Evolutionary conservation across 2,797 vertebrate genomes (phyloP), one percentile per base, ranked within the genome.

Genomic region (Rachycentron canadum): DNA sequence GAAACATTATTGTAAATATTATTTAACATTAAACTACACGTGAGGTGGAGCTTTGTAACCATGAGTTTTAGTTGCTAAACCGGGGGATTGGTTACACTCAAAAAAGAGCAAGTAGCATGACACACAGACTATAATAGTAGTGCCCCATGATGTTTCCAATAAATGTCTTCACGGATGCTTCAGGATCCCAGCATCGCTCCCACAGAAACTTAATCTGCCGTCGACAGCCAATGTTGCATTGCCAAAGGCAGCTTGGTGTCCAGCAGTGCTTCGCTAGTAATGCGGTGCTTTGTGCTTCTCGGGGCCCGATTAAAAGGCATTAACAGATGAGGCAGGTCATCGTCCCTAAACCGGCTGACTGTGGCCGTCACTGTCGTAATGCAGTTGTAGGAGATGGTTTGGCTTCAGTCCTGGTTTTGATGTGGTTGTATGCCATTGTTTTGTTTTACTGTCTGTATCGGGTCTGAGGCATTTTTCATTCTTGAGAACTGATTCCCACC

Each of bases 171-270:
- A 10, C 79, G 56, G 61, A 80, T 84, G 73, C 79, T 87, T 79
- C 68, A 55, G 69, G 73, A 56, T 73, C 64, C 49, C 21, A 14
- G 58, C 47, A 57, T 41, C 64, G 23, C 66, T 59, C 59, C 34
- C 17, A 38, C 65, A 61, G 82, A 79, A 90, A 92, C 83, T 50
- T 73, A 79, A 92, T 92, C 86, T 86, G 53, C 70, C 76, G 88
- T 58, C 89, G 94, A 93, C 93, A 91, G 82, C 76, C 59, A 11
- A 30, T 56, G 63, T 86, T 83, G 56, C 80, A 73, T 84, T 85
- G 55, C 87, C 65, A 83, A 86, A 88, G 84, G 83, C 80, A 73
- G 77, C 86, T 83, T 32, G 69, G 59, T 81, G 79, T 86, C 81
- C 72, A 85, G n/a, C 49, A 69, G 63, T 52, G 47, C 38, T 52